Conservation (phyloP, 2,888 invertebrate species). For the Campaea margaritaria region DNA sequence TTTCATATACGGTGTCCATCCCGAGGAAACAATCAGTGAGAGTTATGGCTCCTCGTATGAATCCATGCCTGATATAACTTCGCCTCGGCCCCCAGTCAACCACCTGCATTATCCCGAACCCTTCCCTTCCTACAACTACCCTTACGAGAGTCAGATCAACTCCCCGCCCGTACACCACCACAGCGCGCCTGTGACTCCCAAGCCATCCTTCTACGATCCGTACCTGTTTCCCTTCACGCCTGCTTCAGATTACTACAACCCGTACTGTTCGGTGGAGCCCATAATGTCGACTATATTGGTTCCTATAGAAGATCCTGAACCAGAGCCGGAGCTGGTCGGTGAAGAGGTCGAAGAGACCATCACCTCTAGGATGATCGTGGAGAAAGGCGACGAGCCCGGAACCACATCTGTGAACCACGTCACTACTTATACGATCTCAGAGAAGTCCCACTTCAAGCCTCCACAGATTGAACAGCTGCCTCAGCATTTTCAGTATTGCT, state of each 20-base stretch:
- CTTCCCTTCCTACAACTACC: slow-evolving; percentile 51
- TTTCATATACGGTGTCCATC: slow-evolving; percentile 48
- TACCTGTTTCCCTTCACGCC: slow-evolving; percentile 57
- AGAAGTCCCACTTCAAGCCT: slow-evolving; percentile 72
- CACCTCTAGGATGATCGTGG: slow-evolving; percentile 69
- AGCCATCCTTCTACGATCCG: slow-evolving; percentile 68
- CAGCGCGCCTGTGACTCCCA: slow-evolving; percentile 59
- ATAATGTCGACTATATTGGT: slow-evolving; percentile 52
- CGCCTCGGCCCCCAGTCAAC: slow-evolving; percentile 41
- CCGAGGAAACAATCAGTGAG: slow-evolving; percentile 43
- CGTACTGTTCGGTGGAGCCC: slow-evolving; percentile 63
- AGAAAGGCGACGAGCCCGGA: slow-evolving; percentile 70
- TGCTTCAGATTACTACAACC: slow-evolving; percentile 58
- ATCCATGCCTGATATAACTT: slow-evolving; percentile 33
- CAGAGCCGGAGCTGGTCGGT: slow-evolving; percentile 70
- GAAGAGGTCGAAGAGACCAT: slow-evolving; percentile 77
- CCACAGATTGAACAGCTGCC: slow-evolving; percentile 72
- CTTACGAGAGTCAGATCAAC: slow-evolving; percentile 62
- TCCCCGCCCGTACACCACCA: slow-evolving; percentile 55
- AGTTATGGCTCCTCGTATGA: slow-evolving; percentile 40
- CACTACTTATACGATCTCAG: slow-evolving; percentile 73
- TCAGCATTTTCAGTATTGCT: slow-evolving; percentile 77
- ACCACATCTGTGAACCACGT: slow-evolving; percentile 74
- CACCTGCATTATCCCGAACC: slow-evolving; percentile 46
- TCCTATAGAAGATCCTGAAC: slow-evolving; percentile 58